These are phyloP conservation scores for Xestia ashworthii DNA, from an alignment of 2,888 invertebrate genomes.

Conservation along the genomic window DNA sequence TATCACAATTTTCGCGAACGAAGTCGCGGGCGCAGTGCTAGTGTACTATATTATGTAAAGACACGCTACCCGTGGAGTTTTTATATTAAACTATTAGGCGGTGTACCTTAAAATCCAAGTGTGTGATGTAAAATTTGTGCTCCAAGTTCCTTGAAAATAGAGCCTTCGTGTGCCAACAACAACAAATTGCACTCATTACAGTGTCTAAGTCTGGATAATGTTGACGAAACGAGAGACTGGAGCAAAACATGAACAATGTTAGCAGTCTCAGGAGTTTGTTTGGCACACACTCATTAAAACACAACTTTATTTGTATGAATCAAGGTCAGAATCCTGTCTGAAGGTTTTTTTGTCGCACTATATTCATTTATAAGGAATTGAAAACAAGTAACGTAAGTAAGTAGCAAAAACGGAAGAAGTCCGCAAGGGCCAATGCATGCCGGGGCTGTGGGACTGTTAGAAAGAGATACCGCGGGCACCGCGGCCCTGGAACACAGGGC, in stretches of 20 bases:
- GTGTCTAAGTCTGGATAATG: not conserved
- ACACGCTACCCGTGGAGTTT: not conserved
- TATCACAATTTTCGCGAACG: no score
- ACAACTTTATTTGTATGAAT: slow-evolving; percentile 1
- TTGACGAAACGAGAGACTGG: not conserved
- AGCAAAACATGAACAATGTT: slow-evolving; percentile 12
- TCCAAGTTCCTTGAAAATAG: not conserved
- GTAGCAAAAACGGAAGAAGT: no score
- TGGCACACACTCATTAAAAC: slow-evolving; percentile 9
- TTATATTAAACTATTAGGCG: no score
- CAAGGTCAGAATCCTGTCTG: not conserved
- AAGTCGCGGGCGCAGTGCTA: no score
- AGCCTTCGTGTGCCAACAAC: not conserved
- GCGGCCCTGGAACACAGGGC: no score
- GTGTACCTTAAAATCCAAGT: no score
- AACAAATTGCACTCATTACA: slow-evolving; percentile 11
- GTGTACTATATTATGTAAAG: no score
- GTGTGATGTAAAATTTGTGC: not conserved
- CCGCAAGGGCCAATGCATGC: no score
- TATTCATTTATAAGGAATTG: not conserved
- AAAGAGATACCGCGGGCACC: no score
- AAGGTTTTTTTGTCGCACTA: not conserved
- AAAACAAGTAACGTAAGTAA: not conserved
- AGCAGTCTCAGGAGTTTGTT: not conserved
- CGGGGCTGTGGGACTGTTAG: no score